Percentiles rank a stretch among this genome's conserved stretches.
These are phyloP conservation scores for Hirtodrosophila duncani DNA, from an alignment of 2,888 invertebrate species.

Conservation along the genomic window DNA sequence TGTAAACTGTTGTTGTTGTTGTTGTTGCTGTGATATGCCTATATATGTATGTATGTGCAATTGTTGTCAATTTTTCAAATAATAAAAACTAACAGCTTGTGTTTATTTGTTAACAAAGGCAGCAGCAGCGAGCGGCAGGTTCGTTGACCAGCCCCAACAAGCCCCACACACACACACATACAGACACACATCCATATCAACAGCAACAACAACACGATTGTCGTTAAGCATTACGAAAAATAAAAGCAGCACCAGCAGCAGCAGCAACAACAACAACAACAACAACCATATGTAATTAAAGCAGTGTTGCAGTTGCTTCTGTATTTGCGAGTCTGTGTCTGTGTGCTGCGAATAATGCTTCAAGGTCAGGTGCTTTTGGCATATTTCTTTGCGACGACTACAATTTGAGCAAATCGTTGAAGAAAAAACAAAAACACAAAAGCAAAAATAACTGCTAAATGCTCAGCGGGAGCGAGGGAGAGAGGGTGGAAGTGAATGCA, in stretches of 20 bases:
- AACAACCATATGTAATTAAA: too few species aligned
- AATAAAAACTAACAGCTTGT: constrained; percentile 53
- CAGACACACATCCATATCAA: constrained; percentile 25
- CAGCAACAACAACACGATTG: background rate
- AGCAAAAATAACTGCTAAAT: background rate
- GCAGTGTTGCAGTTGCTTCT: too few species aligned
- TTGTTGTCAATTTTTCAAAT: constrained; percentile 48
- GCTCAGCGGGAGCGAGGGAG: constrained; percentile 1
- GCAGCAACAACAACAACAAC: too few species aligned
- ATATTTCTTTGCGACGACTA: constrained; percentile 24
- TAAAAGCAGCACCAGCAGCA: too few species aligned
- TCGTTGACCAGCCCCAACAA: constrained; percentile 46
- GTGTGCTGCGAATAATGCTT: too few species aligned
- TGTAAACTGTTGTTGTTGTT: constrained; percentile 12
- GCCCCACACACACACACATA: constrained; percentile 9
- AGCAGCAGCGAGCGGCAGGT: constrained; percentile 28
- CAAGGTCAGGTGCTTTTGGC: constrained; percentile 18
- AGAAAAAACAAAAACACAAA: too few species aligned
- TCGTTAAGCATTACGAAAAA: background rate
- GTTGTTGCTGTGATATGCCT: constrained; percentile 12
- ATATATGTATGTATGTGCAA: too few species aligned
- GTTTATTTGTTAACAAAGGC: constrained; percentile 40
- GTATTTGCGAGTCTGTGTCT: too few species aligned
- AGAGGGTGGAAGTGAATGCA: background rate
- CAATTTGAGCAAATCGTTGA: too few species aligned